phyloP scores from a whole-genome alignment of 1,140 invertebrate species.

The Saccostrea glomerata region DNA sequence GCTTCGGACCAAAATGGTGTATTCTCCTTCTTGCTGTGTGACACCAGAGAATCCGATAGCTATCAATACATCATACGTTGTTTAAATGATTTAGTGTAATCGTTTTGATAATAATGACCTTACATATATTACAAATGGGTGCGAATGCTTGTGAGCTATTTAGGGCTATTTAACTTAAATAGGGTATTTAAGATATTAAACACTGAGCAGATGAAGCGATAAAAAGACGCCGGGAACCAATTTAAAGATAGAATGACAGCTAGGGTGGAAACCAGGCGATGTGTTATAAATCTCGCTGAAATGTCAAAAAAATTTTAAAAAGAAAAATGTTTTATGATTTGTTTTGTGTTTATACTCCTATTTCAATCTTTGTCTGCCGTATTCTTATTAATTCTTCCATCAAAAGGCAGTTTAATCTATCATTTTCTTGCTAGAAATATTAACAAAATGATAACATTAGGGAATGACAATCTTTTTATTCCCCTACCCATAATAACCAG shows the following conservation, averaged over 20 bases:
- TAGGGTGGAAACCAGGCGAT: not conserved
- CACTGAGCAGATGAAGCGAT: constrained; percentile 23
- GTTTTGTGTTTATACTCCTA: constrained; percentile 3
- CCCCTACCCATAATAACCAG: no score
- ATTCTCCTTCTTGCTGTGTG: constrained; percentile 17
- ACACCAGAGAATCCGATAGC: constrained; percentile 27
- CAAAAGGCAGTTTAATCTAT: no score
- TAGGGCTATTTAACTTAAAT: constrained; percentile 37
- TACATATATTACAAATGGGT: constrained; percentile 42
- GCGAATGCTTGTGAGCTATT: constrained; percentile 27
- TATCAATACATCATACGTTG: constrained; percentile 39
- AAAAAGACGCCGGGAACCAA: constrained; percentile 36
- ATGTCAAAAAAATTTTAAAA: not conserved
- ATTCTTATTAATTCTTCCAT: not conserved
- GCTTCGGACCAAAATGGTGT: constrained; percentile 22
- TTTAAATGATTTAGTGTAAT: constrained; percentile 44
- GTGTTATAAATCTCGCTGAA: constrained; percentile 34
- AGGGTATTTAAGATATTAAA: constrained; percentile 38
- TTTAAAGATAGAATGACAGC: constrained; percentile 23
- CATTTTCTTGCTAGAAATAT: no score
- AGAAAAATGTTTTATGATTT: constrained; percentile 39
- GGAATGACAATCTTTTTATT: no score
- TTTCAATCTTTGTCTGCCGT: not conserved
- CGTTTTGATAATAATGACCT: constrained; percentile 38
- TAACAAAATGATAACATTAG: no score